Base-by-base conservation (phyloP, 2,888 invertebrate species). In the Ichneumoninae sp. region DNA sequence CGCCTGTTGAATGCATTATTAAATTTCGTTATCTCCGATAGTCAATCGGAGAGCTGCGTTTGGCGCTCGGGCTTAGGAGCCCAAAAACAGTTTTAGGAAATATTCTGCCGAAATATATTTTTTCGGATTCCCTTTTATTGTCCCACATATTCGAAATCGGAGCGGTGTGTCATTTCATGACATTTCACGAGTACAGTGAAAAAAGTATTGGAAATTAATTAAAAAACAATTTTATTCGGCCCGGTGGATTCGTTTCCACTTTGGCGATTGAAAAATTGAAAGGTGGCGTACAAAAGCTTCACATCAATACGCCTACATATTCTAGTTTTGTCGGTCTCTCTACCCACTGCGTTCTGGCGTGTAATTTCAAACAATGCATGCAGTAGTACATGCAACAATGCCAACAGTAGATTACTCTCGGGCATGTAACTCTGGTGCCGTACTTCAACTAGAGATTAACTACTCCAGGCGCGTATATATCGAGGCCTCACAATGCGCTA, bases 301-400 rank as follows among this genome's bases (percentile, higher is more conserved):
- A 30, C 22, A 26, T 52, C 66, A 8, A 8, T 54, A n/a, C 36
- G 4, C 40, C 65, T 40, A 8, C 40, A 50, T 26, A 8, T 50
- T 36, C 26, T 13, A 26, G 8, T 66, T 76, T 66, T 66, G 54
- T 76, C 26, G 62, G 40, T 13, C 40, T 80, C 54, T 80, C 54
- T 10, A 40, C 44, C 65, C 66, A 26, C 66, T 44, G 54, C 4
- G 13, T 36, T n/a, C 19, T 54, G 66, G 40, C 71, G 80, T 76
- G 62, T 80, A 83, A 79, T 79, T 74, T 66, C 66, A 36, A 79
- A 75, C 83, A 83, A 75, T 74, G 78, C 77, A 74, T 30, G 69
- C 69, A 26, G 82, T 19, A 78, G 44, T 47, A 47, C 44, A 47
- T 47, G 44, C 16, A 47, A 47, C 44, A 47, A 47, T 47, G 44